Evolutionary conservation across 2,113 vertebrate species (phyloP).

Genomic region (Periophthalmodon schlosseri): DNA sequence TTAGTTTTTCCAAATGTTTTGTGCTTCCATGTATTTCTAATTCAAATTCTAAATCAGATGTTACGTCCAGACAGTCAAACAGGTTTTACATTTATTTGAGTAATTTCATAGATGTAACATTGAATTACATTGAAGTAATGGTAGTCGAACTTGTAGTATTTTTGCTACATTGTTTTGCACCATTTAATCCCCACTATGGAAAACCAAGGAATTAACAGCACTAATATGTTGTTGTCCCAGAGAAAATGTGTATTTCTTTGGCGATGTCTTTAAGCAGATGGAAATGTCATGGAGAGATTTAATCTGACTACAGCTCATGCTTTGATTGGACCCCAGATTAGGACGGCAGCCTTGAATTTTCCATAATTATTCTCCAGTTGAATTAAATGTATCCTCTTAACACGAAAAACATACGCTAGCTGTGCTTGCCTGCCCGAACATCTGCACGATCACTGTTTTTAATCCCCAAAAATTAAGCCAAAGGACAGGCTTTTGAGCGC

Average conservation of each 20-base stretch:
- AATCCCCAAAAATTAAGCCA: slow-evolving; percentile 62
- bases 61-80: no score
- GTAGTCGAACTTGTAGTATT: no score
- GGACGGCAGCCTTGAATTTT: slow-evolving; percentile 70
- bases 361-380: slow-evolving; percentile 77
- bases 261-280: slow-evolving; percentile 77
- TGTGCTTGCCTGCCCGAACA: slow-evolving; percentile 59
- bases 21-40: no score
- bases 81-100: no score
- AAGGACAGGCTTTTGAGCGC: slow-evolving; percentile 23
- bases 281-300: slow-evolving; percentile 70
- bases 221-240: slow-evolving; percentile 63
- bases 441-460: slow-evolving; percentile 65
- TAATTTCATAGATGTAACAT: no score
- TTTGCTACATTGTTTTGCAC: neutral
- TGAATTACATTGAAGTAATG: no score
- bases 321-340: slow-evolving; percentile 80
- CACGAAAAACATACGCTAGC: slow-evolving; percentile 70
- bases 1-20: no score
- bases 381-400: slow-evolving; percentile 79
- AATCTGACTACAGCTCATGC: slow-evolving; percentile 77
- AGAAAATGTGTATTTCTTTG: slow-evolving; percentile 76
- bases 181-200: slow-evolving; percentile 57
- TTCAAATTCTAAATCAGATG: no score
- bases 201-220: slow-evolving; percentile 55